phyloP scores from a whole-genome alignment of 1,140 invertebrate species.

The Platorchestia sp. region DNA sequence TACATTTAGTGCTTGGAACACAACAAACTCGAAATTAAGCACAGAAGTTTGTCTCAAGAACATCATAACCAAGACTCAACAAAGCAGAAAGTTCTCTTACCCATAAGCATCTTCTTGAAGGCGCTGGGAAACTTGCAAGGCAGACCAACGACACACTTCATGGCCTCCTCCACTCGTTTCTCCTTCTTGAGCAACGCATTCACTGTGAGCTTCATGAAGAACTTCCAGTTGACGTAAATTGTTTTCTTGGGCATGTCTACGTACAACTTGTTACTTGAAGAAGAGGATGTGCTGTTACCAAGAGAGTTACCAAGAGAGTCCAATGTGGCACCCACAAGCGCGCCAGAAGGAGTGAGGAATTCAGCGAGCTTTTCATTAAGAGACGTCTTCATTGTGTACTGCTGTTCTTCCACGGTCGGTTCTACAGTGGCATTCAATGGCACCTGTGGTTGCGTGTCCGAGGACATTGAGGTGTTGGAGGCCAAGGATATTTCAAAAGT shows the following conservation, averaged over 20 bases:
- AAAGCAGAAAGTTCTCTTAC: neutral
- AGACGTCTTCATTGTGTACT: neutral
- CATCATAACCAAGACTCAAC: neutral
- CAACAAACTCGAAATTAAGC: neutral
- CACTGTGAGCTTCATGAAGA: neutral
- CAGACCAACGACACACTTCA: neutral
- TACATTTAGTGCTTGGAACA: neutral
- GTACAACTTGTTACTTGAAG: neutral
- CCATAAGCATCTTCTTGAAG: slow-evolving; percentile 1
- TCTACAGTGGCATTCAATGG: neutral
- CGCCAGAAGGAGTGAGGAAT: neutral
- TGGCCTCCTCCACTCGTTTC: neutral
- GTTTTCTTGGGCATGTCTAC: neutral
- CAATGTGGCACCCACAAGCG: neutral
- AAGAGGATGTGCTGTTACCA: neutral
- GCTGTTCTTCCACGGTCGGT: neutral
- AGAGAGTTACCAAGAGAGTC: neutral
- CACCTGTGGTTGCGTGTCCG: too few relatives aligned
- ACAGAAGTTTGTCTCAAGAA: neutral
- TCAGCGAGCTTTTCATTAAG: neutral
- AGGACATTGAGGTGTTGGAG: neutral
- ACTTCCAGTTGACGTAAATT: neutral
- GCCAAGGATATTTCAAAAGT: neutral
- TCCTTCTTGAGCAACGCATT: neutral
- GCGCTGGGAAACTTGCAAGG: neutral